Conservation (phyloP, 2,888 invertebrate genomes). For the Leptogaster cylindrica region DNA sequence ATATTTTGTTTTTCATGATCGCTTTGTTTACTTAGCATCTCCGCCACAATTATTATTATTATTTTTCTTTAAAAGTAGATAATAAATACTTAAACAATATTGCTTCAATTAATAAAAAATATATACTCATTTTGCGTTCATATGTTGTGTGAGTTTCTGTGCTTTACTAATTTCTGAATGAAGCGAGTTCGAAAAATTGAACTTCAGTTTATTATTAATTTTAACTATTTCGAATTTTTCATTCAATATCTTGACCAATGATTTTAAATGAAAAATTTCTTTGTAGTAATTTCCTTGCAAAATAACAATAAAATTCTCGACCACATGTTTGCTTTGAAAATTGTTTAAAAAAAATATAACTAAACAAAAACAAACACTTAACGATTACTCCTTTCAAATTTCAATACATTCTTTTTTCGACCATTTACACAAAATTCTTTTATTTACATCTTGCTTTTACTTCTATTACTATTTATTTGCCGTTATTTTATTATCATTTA, state of each 20-base stretch:
- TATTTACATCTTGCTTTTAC: not conserved
- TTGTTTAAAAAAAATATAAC: too few species aligned
- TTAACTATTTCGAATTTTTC: too few species aligned
- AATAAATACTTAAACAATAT: conserved; percentile 20
- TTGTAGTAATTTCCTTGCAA: not conserved
- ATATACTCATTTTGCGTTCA: not conserved
- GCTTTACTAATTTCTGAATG: not conserved
- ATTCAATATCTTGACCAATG: conserved; percentile 1
- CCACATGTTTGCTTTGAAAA: not conserved
- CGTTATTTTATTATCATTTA: not conserved
- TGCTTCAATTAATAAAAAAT: conserved; percentile 12
- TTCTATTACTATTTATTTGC: too few species aligned
- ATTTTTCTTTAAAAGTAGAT: not conserved
- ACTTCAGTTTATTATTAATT: not conserved
- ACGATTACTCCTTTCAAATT: too few species aligned
- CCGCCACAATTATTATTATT: too few species aligned
- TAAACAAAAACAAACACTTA: too few species aligned
- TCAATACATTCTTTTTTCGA: too few species aligned
- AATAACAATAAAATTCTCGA: not conserved
- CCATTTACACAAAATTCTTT: conserved; percentile 11
- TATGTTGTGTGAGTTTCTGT: conserved; percentile 1
- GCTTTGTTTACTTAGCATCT: not conserved
- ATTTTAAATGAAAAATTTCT: not conserved
- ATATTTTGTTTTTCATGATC: conserved; percentile 10
- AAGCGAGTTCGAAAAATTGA: conserved; percentile 10